Percentiles rank a stretch among this genome's conserved stretches.
phyloP scores from a whole-genome alignment of 1,140 invertebrate genomes.

The Meteorus sp. region DNA sequence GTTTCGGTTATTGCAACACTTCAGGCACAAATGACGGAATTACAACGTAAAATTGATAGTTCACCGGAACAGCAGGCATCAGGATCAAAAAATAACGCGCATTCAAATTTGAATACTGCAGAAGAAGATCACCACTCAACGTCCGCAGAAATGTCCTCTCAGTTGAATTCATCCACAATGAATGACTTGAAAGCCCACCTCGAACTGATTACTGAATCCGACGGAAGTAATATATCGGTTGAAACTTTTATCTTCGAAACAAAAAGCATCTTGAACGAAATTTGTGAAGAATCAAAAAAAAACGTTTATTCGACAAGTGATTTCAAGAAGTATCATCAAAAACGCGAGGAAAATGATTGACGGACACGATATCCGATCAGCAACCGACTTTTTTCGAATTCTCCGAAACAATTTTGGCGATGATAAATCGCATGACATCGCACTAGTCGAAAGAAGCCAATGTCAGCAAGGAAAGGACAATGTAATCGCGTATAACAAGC shows the following conservation, averaged over 20 bases:
- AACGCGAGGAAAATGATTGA: conserved; percentile 18
- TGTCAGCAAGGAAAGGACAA: conserved; percentile 11
- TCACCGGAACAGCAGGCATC: too few relatives aligned
- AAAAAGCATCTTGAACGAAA: not conserved
- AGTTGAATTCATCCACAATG: not conserved
- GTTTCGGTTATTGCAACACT: too few relatives aligned
- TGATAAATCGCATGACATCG: conserved; percentile 5
- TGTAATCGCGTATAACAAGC: too few relatives aligned
- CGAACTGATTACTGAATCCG: conserved; percentile 9
- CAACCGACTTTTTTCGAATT: not conserved
- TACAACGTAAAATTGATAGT: too few relatives aligned
- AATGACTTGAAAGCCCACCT: conserved; percentile 1
- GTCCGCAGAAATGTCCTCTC: too few relatives aligned
- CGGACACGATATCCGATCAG: conserved; percentile 5
- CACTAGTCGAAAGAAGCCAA: conserved; percentile 11
- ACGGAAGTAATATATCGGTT: conserved; percentile 8
- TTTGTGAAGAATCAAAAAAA: not conserved
- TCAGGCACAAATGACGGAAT: too few relatives aligned
- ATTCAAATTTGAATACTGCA: too few relatives aligned
- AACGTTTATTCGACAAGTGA: conserved; percentile 2
- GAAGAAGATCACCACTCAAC: too few relatives aligned
- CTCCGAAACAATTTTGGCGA: conserved; percentile 3
- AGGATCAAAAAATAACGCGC: too few relatives aligned
- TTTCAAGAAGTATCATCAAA: conserved; percentile 13
- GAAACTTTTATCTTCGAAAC: too few relatives aligned